These are phyloP conservation scores for Trimorus sp. DNA, from an alignment of 2,888 invertebrate species.

Conservation along the genomic window DNA sequence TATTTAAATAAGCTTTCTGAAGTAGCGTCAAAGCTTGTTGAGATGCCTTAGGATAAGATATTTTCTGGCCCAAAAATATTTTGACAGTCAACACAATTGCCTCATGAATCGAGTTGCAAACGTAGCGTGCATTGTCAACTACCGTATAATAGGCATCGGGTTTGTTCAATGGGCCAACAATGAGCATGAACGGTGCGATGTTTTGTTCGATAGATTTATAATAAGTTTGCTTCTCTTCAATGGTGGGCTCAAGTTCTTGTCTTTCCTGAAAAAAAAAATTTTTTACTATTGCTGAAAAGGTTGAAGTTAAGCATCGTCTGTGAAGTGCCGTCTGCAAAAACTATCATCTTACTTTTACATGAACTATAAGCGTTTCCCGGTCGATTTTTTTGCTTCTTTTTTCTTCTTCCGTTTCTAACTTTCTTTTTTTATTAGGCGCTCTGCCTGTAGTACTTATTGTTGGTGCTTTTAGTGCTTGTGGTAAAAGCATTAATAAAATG, in stretches of 20 bases:
- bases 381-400: slow-evolving; percentile 14
- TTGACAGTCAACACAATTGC: no score
- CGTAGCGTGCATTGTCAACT: no score
- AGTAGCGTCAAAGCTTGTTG: no score
- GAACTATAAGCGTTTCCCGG: slow-evolving; percentile 26
- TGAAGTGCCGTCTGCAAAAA: no score
- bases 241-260: background rate
- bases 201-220: slow-evolving; percentile 8
- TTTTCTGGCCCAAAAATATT: no score
- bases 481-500: slow-evolving; percentile 16
- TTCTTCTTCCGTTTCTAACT: slow-evolving; percentile 4
- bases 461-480: slow-evolving; percentile 26
- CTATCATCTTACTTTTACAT: slow-evolving; percentile 11
- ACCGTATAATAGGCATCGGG: background rate
- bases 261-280: background rate
- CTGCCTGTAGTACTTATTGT: slow-evolving; percentile 5
- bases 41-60: no score
- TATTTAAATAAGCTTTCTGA: no score
- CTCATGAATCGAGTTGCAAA: no score
- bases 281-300: no score
- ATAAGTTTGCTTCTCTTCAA: background rate
- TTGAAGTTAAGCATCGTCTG: no score
- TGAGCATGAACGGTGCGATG: background rate
- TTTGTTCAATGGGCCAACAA: background rate
- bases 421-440: slow-evolving; percentile 13